Base-by-base conservation (phyloP, 1,140 invertebrate species). In the Rhagoletis zephyria region DNA sequence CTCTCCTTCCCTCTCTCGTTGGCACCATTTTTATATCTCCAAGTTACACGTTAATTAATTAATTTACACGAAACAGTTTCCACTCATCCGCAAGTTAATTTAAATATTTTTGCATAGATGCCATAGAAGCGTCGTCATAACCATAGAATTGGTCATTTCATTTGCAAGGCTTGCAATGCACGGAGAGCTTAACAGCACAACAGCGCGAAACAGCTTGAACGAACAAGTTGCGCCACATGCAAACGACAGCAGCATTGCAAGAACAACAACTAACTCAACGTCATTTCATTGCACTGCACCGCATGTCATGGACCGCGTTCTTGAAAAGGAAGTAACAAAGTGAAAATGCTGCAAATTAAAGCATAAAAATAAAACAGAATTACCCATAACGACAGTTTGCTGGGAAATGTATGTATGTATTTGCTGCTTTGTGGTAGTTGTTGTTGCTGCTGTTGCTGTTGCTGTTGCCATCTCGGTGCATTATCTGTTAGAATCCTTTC, bases 291-390 rank as follows among this genome's bases (percentile, higher is more conserved):
- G 40, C 30, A 45, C 14, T 70, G 7, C 65, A 70, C 10, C 10
- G 1, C 67, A 48, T 74, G 67, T 48, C 48, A 51, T 10, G 16
- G n/a, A 4, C 16, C 61, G 16, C 10, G 4, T 45, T 10, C 6
- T 10, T 81, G 19, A 81, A 81, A 59, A 81, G 74, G 74, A 81
- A 81, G 48, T 81, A 81, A 59, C 51, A 59, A 81, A 81, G n/a
- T 81, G 19, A 19, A 42, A 81, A 81, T 19, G 16, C 7, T n/a
- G 45, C n/a, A 81, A 81, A 56, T 59, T 81, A 81, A 48, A 81
- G 74, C 48, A 56, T 19, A 56, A 81, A 81, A 77, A 19, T 67
- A 77, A 81, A 81, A 81, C 45, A 7, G 48, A 9, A 81, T 81
- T 67, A 40, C 6, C 42, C 16, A 6, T n/a, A 19, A 2, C 42